A percentile compares a stretch with the other conserved stretches of the same genome.
Evolutionary conservation across 2,113 vertebrate genomes (phyloP).

Genomic region (Grus americana): DNA sequence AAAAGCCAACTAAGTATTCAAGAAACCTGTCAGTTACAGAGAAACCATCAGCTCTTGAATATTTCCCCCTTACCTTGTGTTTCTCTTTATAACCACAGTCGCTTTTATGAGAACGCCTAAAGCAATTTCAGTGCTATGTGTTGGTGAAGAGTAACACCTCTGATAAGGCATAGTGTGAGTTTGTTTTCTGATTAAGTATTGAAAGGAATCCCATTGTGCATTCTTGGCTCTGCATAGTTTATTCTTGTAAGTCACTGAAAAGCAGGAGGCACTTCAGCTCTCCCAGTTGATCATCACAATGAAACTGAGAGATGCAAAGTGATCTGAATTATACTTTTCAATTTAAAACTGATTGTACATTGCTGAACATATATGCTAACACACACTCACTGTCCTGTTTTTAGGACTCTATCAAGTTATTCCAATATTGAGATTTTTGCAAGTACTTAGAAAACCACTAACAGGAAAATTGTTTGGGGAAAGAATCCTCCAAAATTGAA

Average conservation of each 20-base stretch:
- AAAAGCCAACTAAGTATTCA: not conserved
- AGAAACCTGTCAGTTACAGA: not conserved
- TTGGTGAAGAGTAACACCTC: not conserved
- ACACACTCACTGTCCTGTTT: not conserved
- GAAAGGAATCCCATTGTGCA: not conserved
- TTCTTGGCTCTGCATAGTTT: not conserved
- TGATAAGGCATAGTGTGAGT: not conserved
- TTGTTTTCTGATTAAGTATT: not conserved
- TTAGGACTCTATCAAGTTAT: not conserved
- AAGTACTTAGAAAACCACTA: not conserved
- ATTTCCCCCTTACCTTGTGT: not conserved
- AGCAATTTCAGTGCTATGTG: not conserved
- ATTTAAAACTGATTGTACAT: not conserved
- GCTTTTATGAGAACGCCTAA: not conserved
- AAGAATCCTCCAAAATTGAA: not conserved
- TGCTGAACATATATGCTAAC: not conserved
- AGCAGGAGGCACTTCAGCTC: not conserved
- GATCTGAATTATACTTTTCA: not conserved
- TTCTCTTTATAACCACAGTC: not conserved
- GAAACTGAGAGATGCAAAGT: not conserved
- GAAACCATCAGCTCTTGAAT: not conserved
- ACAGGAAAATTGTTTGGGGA: not conserved
- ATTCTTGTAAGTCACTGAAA: not conserved
- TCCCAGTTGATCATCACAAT: not conserved
- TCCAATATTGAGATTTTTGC: not conserved